Conservation (phyloP, 2,797 vertebrate species). For the Pampus argenteus region DNA sequence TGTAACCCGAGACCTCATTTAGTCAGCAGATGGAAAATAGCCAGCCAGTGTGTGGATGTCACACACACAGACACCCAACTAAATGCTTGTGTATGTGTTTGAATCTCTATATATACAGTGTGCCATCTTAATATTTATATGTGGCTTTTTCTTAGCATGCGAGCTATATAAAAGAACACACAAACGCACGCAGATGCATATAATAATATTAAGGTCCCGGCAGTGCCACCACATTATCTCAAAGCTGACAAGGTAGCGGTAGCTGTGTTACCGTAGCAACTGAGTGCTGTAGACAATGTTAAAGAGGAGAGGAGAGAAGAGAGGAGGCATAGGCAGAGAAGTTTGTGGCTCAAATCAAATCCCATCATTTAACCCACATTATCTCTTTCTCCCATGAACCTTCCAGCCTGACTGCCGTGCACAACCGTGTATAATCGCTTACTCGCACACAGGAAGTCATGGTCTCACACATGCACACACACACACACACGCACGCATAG, state of each 20-base stretch:
- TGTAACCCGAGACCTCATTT: constrained; percentile 60
- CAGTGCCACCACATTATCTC: constrained; percentile 36
- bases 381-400: constrained; percentile 32
- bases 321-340: constrained; percentile 37
- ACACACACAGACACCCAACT: no score
- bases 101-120: neutral
- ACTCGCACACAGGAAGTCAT: constrained; percentile 25
- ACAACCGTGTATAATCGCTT: constrained; percentile 29
- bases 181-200: constrained; percentile 18
- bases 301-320: constrained; percentile 2
- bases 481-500: neutral
- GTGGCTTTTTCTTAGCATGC: constrained; percentile 2
- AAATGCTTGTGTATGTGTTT: constrained; percentile 16
- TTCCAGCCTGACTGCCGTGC: constrained; percentile 23
- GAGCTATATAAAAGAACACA: constrained; percentile 12
- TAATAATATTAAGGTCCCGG: constrained; percentile 37
- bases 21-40: constrained; percentile 65
- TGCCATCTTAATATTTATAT: neutral
- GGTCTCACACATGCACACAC: neutral
- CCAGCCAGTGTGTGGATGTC: constrained; percentile 21
- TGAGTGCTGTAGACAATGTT: constrained; percentile 26
- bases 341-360: constrained; percentile 46
- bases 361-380: constrained; percentile 51
- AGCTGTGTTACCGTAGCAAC: constrained; percentile 70
- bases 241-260: constrained; percentile 52